phyloP scores from a whole-genome alignment of 2,113 vertebrate genomes.

The Drymodes brunneopygia region DNA sequence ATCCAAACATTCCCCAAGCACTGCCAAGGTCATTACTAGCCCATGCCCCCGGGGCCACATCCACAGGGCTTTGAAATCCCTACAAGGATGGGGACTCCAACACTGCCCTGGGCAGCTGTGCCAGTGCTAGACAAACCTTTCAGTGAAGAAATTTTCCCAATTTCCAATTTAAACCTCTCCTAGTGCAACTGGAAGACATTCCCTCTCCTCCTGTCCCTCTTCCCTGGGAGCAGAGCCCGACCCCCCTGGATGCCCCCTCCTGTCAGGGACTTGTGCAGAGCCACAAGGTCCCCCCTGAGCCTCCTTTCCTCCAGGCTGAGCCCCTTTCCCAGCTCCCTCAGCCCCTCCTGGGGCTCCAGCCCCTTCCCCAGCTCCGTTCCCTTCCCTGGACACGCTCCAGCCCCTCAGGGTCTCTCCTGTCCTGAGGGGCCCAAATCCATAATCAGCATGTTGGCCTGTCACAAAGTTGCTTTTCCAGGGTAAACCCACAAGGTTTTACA shows the following conservation, averaged over 20 bases:
- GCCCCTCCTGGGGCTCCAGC: background rate
- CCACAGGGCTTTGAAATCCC: background rate
- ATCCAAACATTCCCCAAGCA: background rate
- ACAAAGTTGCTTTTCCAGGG: background rate
- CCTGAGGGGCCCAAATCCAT: fast-evolving
- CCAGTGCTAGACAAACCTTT: background rate
- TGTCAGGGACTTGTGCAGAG: background rate
- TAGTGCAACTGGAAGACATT: fast-evolving
- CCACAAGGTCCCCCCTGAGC: background rate
- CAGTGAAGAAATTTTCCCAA: background rate
- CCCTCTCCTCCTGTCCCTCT: background rate
- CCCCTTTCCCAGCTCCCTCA: background rate
- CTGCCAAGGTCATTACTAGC: background rate
- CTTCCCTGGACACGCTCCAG: background rate
- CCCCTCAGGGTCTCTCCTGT: fast-evolving
- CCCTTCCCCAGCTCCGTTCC: background rate
- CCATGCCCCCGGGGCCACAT: no score
- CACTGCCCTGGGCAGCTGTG: background rate
- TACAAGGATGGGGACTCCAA: fast-evolving
- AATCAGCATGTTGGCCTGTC: fast-evolving
- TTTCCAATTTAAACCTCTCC: background rate
- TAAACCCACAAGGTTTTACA: background rate
- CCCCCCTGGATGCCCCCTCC: background rate
- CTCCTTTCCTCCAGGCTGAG: background rate
- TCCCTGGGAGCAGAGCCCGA: background rate